Evolutionary conservation across 1,140 invertebrate species (phyloP).

Genomic region (Anoplolepis gracilipes): DNA sequence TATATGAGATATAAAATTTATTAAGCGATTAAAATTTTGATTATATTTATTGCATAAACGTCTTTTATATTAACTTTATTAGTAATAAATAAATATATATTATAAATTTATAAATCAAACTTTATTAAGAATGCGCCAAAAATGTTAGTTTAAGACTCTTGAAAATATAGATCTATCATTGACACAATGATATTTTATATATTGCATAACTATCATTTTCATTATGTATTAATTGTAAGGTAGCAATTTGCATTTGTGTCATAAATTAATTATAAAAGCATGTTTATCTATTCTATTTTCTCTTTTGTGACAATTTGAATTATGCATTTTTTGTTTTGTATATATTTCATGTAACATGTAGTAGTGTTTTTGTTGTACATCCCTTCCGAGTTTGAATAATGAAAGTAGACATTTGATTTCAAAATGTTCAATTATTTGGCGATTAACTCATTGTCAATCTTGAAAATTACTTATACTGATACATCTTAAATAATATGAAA

Average conservation of each 20-base stretch:
- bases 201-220: not conserved
- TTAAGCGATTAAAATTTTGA: not conserved
- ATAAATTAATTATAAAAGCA: not conserved
- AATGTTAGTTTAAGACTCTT: not conserved
- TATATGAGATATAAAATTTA: too few species aligned
- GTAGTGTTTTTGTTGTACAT: not conserved
- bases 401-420: not conserved
- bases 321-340: slow-evolving; percentile 33
- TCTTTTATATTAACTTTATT: not conserved
- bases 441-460: not conserved
- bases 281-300: not conserved
- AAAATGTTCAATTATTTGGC: not conserved
- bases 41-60: not conserved
- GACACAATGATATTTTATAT: not conserved
- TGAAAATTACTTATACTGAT: not conserved
- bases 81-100: not conserved
- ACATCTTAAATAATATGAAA: not conserved
- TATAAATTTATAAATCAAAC: not conserved
- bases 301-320: not conserved
- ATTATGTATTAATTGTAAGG: not conserved
- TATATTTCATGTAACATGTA: slow-evolving; percentile 17
- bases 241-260: not conserved
- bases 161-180: not conserved
- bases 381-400: not conserved
- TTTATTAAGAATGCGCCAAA: not conserved